A percentile compares a stretch with the other conserved stretches of the same genome.
Conservation (phyloP, 1,140 invertebrate genomes). For the Trachymyrmex cornetzi region DNA sequence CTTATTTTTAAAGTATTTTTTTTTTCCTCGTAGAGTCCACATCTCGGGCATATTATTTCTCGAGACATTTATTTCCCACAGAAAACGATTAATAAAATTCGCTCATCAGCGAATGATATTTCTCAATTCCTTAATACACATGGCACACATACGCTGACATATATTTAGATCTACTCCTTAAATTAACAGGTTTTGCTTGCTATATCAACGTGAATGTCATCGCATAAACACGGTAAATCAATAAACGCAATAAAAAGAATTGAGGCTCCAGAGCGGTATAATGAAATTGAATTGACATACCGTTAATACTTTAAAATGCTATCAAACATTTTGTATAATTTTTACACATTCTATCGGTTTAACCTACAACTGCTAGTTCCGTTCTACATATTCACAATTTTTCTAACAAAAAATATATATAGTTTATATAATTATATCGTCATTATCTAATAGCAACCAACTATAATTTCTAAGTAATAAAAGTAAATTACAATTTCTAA, state of each 20-base stretch:
- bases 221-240: slow-evolving; percentile 1
- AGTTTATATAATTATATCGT: neutral
- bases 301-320: neutral
- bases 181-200: neutral
- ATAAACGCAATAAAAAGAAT: slow-evolving; percentile 18
- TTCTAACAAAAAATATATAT: neutral
- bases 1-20: neutral
- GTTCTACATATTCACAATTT: neutral
- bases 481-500: neutral
- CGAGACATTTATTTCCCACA: neutral
- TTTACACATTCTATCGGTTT: too few relatives aligned
- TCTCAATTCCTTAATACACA: neutral
- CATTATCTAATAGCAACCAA: neutral
- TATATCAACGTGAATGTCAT: neutral
- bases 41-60: neutral
- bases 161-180: slow-evolving; percentile 7
- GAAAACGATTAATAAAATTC: slow-evolving; percentile 1
- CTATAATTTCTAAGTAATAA: neutral
- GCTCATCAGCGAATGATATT: slow-evolving; percentile 9
- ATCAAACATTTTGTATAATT: neutral
- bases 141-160: neutral
- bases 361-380: neutral
- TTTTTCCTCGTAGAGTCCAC: neutral
- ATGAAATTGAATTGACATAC: neutral
- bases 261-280: neutral